A percentile compares a stretch with the other conserved stretches of the same genome.
Evolutionary conservation across 1,140 invertebrate species (phyloP).

Genomic region (Bombus pascuorum): DNA sequence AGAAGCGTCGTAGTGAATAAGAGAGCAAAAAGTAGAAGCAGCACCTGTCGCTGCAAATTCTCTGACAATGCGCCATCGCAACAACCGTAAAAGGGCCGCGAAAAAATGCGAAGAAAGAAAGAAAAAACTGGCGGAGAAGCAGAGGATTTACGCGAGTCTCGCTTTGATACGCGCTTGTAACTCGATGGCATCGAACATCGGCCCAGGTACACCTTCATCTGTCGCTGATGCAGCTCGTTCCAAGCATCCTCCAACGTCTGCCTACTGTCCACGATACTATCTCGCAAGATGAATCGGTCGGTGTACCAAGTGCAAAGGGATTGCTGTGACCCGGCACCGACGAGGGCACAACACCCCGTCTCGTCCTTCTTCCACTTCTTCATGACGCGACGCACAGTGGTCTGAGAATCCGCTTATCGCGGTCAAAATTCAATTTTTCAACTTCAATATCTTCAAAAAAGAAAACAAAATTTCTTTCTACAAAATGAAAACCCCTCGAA

Average conservation of each 20-base stretch:
- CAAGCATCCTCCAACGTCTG: slow-evolving; percentile 59
- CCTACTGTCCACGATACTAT: slow-evolving; percentile 70
- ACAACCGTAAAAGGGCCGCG: background rate
- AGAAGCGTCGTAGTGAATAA: background rate
- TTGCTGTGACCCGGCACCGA: slow-evolving; percentile 27
- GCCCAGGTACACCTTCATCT: slow-evolving; percentile 68
- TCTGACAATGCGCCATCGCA: slow-evolving; percentile 3
- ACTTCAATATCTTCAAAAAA: too few species aligned
- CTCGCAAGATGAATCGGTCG: slow-evolving; percentile 71
- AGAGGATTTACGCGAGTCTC: slow-evolving; percentile 29
- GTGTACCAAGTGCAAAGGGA: slow-evolving; percentile 36
- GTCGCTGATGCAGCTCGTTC: slow-evolving; percentile 66
- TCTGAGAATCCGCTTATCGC: background rate
- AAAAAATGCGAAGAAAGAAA: background rate
- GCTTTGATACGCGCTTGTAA: slow-evolving; percentile 45
- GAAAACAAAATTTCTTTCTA: too few species aligned
- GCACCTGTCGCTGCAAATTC: slow-evolving; percentile 31
- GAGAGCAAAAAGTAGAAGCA: background rate
- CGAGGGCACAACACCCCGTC: slow-evolving; percentile 28
- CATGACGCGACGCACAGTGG: background rate
- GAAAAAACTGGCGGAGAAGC: background rate
- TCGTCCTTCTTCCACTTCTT: slow-evolving; percentile 19
- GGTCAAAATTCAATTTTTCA: too few species aligned
- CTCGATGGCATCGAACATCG: slow-evolving; percentile 56
- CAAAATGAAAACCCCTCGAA: too few species aligned